Evolutionary conservation across 2,888 invertebrate species (phyloP), one percentile per base, ranked within the genome.

Genomic region (Tetragonula carbonaria): DNA sequence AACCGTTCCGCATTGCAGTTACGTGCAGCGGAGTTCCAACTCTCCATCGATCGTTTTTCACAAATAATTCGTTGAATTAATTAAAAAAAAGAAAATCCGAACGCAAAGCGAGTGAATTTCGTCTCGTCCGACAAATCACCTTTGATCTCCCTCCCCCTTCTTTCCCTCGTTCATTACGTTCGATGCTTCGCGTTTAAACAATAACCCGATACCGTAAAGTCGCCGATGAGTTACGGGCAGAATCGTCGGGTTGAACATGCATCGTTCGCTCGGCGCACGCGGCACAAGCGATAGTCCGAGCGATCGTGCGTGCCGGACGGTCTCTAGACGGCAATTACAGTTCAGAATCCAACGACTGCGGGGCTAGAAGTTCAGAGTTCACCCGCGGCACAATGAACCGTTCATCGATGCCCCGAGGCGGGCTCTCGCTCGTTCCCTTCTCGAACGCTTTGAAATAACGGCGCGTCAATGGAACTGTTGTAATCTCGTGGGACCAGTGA

Each of bases 381-480:
- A 90, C 71, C 77, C 68, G 81, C 86, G 80, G 90, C 84, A 88
- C 88, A 88, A 88, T 90, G 77, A 88, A 90, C 90, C 90, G 88
- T 88, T 88, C 84, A 88, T 88, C 90, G 86, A 86, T 81, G 85
- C 81, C 87, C 62, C 74, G 70, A 63, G 82, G 86, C 88, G 74
- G 50, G 45, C 45, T 11, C 55, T 67, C 83, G 83, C 18, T 21
- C 62, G 50, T 73, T 67, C 75, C 76, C 72, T 73, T 72, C 74
- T 71, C 75, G 74, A 74, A 65, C 38, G 74, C 82, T 78, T 88
- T 79, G 82, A 88, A 87, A 80, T 90, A 90, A 89, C 82, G 86
- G 82, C 86, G 78, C 84, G 88, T 88, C 81, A 89, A 88, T 89
- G 85, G 88, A 74, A 80, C 90, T 90, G 90, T 90, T 89, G 89